Base-by-base conservation (phyloP, 2,113 vertebrate genomes). In the Pipra filicauda region DNA sequence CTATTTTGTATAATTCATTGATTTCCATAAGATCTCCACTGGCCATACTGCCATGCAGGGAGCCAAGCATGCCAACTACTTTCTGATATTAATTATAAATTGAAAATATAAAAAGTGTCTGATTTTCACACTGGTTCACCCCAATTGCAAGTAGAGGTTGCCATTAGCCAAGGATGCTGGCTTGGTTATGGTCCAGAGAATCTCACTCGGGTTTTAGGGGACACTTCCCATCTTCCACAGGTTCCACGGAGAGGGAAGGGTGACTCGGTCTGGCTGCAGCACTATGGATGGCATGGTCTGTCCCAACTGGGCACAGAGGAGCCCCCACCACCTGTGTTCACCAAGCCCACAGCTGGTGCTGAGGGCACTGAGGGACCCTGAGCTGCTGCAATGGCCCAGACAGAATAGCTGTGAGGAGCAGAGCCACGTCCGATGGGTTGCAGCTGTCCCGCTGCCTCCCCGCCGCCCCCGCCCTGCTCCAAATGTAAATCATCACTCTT, bases 401-500 rank as follows among this genome's bases (percentile, higher is more conserved):
- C 80, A 84, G 72, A 96, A n/a, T 73, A 54, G 61, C 89, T 81
- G 94, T 23, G 91, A 0, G 87, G 64, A 88, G 82, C 61, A 61
- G 48, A 82, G 76, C 91, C 82, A 88, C 2, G 74, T 80, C 89
- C 72, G 96, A 97, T 1, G 85, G 86, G 69, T 97, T 97, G 91
- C 97, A 97, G 97, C 97, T 97, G 97, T 96, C 89, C 87, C 22
- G 59, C 92, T 64, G 92, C 81, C 92, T 90, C 65, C 65, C 6
- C 4, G 58, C 92, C 62, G 5, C 93, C 94, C 88, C 88, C 66
- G 2, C 85, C 77, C 79, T 0, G 4, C 89, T 92, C 97, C 97
- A 97, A 94, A 96, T 97, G 97, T 96, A 97, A 97, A 97, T 97
- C 97, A 96, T 97, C 97, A 97, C 89, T 91, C 94, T 95, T 95